These are phyloP conservation scores for Ariolimax columbianus DNA, from an alignment of 2,888 invertebrate genomes.

Conservation along the genomic window DNA sequence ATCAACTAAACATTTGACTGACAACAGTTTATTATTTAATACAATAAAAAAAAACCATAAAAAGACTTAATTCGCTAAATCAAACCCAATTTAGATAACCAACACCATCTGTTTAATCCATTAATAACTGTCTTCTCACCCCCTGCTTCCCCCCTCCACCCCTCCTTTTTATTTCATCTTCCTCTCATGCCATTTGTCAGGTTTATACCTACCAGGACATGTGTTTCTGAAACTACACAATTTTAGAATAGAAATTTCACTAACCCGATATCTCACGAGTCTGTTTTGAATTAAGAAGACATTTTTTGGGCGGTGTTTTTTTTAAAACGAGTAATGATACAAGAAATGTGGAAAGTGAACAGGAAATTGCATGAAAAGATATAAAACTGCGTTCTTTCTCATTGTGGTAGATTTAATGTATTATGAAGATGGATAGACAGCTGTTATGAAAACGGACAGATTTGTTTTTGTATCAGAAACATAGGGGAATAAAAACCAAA, in stretches of 20 bases:
- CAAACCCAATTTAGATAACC: background rate
- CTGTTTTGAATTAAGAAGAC: background rate
- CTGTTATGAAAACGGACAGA: constrained; percentile 11
- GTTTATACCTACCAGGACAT: background rate
- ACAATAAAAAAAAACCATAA: too few species aligned
- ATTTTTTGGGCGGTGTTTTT: background rate
- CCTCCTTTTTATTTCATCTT: too few species aligned
- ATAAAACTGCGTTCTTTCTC: background rate
- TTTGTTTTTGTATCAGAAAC: background rate
- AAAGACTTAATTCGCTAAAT: too few species aligned
- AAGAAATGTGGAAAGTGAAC: constrained; percentile 13
- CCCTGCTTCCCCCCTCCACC: too few species aligned
- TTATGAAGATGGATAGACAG: constrained; percentile 10
- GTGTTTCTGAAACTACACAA: background rate
- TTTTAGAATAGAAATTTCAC: background rate
- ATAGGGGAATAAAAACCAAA: too few species aligned
- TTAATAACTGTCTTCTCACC: too few species aligned
- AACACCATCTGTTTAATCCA: background rate
- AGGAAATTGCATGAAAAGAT: constrained; percentile 7
- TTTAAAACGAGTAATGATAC: background rate
- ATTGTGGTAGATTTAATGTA: background rate
- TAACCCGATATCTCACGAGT: background rate
- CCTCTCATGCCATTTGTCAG: background rate
- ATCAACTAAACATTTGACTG: too few species aligned
- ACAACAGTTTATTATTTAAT: too few species aligned